Evolutionary conservation across 1,140 invertebrate genomes (phyloP).

Genomic region (Hycleus cichorii): DNA sequence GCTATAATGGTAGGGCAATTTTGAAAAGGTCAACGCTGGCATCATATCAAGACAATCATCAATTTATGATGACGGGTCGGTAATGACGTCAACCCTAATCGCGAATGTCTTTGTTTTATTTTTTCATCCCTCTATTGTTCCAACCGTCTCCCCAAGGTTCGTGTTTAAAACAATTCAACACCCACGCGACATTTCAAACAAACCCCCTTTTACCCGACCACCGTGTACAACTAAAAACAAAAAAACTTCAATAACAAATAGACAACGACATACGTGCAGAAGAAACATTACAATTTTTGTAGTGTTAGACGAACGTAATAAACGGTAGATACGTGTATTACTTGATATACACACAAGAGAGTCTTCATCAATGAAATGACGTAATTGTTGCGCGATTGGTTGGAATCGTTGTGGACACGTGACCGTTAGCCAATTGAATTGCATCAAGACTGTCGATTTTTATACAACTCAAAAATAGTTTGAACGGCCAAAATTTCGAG

Average conservation of each 20-base stretch:
- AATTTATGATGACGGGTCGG: conserved; percentile 20
- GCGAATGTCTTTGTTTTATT: conserved; percentile 12
- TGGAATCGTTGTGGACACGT: conserved; percentile 32
- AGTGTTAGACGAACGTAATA: no score
- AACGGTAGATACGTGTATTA: no score
- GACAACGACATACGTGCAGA: no score
- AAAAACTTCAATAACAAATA: no score
- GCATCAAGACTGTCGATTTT: conserved; percentile 17
- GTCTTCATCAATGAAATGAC: conserved; percentile 48
- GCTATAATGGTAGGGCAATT: neutral
- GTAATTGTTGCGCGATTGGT: conserved; percentile 40
- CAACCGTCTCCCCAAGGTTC: conserved; percentile 6
- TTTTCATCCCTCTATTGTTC: no score
- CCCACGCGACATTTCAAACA: conserved; percentile 4
- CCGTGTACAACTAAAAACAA: no score
- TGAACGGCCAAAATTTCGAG: conserved; percentile 6
- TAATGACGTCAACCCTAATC: conserved; percentile 21
- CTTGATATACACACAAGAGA: neutral
- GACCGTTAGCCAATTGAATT: conserved; percentile 38
- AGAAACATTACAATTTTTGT: no score
- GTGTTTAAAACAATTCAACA: neutral
- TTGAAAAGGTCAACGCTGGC: conserved; percentile 3
- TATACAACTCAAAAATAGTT: conserved; percentile 1
- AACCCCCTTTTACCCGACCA: no score
- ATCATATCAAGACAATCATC: conserved; percentile 12